Base-by-base conservation (phyloP, 2,888 invertebrate genomes). In the Orchesellides sinensis region DNA sequence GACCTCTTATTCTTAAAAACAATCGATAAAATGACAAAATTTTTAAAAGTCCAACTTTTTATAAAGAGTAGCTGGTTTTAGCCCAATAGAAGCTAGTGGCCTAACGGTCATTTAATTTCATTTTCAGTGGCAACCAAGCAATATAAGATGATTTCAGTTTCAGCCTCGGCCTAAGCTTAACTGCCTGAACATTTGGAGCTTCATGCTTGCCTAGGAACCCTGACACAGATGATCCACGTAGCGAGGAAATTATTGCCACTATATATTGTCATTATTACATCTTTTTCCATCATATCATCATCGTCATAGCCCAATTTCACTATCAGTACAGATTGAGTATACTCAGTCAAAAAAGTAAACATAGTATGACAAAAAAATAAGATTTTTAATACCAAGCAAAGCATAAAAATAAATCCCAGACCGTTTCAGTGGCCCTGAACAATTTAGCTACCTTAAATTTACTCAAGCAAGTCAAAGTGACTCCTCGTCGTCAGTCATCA, bases 211-310 rank as follows among this genome's bases (percentile, higher is more conserved):
- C 61, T 52, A 74, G 69, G 54, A 82, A 82, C 82, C 82, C 82
- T 82, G 82, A 82, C 82, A 82, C 52, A 82, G 75, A 75, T 82
- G 82, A 82, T 82, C 82, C 74, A 75, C 82, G 82, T 82, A 35
- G 82, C 82, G 82, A 82, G 70, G 69, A 82, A 82, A 82, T 82
- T 82, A 75, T 56, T 82, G 32, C 81, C 54, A 63, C 74, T 59
- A 32, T n/a, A n/a, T n/a, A n/a, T 29, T 23, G 54, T 21, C 29
- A 56, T 54, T 66, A 56, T 49, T 56, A 72, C 72, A 80, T 80
- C 80, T 72, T 80, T 68, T 73, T 73, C 80, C 70, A 69, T 61
- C 69, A 69, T 52, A 40, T 40, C 70, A 40, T 63, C 63, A 32
- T 66, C 70, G 63, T 72, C 52, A 80, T 59, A 75, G 52, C 74